phyloP scores from a whole-genome alignment of 2,797 vertebrate species.

The Pyrocephalus nanus region DNA sequence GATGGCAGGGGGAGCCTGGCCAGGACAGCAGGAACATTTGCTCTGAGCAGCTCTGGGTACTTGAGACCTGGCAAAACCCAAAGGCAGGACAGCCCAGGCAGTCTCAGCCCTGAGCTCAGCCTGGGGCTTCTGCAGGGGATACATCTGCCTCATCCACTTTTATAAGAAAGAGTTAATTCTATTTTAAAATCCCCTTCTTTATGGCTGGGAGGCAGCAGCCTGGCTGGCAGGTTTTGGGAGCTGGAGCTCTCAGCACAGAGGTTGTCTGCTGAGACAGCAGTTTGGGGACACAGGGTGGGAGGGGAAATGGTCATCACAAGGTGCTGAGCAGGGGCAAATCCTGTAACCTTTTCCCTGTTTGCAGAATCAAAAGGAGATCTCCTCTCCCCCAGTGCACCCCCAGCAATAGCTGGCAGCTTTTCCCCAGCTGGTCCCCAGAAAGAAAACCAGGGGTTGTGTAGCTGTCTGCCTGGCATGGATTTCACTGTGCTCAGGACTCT shows the following conservation, averaged over 20 bases:
- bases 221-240: neutral
- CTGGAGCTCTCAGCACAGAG: neutral
- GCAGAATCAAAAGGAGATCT: neutral
- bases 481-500: neutral
- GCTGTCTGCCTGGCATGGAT: neutral
- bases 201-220: neutral
- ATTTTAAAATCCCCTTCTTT: neutral
- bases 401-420: neutral
- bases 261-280: neutral
- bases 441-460: neutral
- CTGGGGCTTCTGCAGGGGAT: neutral
- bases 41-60: neutral
- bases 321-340: neutral
- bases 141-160: neutral
- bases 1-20: neutral
- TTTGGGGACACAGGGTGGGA: neutral
- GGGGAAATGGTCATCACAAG: neutral
- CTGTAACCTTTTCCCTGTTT: neutral
- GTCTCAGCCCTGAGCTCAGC: neutral
- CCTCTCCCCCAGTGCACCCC: neutral
- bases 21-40: fast-evolving
- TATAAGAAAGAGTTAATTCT: neutral
- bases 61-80: neutral
- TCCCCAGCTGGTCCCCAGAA: neutral
- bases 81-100: neutral